Conservation (phyloP, 2,113 vertebrate genomes). For the Columba janthina region DNA sequence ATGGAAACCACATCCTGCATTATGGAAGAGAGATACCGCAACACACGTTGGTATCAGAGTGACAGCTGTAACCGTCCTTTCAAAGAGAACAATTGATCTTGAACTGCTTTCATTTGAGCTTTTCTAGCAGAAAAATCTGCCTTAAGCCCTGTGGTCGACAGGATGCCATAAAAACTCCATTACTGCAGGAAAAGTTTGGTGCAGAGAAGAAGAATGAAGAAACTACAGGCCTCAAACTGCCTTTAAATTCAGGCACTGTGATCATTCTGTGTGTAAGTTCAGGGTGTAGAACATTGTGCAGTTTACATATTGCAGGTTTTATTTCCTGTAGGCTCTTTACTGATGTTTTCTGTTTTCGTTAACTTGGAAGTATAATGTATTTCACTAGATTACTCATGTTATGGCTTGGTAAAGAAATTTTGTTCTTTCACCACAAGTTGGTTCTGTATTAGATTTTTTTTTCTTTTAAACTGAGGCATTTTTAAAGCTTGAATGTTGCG, state of each 20-base stretch:
- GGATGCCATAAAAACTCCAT: background rate
- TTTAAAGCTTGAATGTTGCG: background rate
- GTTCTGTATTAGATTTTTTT: background rate
- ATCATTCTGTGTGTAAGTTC: background rate
- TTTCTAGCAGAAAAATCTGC: conserved; percentile 31
- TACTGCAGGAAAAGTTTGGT: background rate
- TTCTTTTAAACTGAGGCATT: background rate
- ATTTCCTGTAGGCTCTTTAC: background rate
- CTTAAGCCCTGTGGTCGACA: background rate
- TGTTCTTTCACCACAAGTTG: background rate
- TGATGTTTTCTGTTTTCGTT: background rate
- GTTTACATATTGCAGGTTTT: background rate
- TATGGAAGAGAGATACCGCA: conserved; percentile 30
- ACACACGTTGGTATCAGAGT: conserved; percentile 15
- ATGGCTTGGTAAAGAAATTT: background rate
- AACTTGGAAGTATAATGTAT: background rate
- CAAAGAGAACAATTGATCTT: conserved; percentile 24
- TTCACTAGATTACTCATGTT: background rate
- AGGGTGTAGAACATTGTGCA: background rate
- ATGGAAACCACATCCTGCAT: conserved; percentile 43
- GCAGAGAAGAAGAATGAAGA: background rate
- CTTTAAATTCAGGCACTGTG: background rate
- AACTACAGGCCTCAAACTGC: background rate
- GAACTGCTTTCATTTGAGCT: conserved; percentile 39
- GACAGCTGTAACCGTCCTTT: conserved; percentile 53